Conservation (phyloP, 2,797 vertebrate species). For the Syndactyla subalaris region DNA sequence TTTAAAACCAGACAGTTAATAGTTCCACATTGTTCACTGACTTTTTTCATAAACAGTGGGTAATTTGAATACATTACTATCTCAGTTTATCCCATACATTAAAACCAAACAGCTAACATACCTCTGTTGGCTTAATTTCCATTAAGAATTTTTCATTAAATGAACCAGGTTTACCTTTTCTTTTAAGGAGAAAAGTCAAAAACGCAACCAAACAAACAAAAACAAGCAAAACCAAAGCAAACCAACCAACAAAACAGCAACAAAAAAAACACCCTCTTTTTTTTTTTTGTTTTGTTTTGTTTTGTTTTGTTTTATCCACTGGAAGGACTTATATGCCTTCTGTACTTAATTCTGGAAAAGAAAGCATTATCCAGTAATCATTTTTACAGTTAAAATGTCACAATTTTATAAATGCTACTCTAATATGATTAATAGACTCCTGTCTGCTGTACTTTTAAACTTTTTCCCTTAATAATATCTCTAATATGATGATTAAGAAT, state of each 20-base stretch:
- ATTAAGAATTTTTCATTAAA: not conserved
- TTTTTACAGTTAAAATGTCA: not conserved
- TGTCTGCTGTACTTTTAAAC: not conserved
- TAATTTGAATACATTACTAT: not conserved
- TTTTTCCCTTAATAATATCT: not conserved
- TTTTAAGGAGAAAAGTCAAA: not conserved
- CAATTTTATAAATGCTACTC: not conserved
- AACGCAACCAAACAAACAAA: fast-evolving
- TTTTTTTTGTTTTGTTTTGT: not conserved
- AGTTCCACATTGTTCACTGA: not conserved
- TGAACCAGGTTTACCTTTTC: not conserved
- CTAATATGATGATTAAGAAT: not conserved
- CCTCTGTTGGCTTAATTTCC: not conserved
- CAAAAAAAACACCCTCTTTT: not conserved
- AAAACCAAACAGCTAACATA: not conserved
- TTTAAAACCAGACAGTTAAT: not conserved
- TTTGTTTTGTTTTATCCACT: not conserved
- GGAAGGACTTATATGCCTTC: not conserved
- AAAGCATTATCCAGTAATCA: not conserved
- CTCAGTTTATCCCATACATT: not conserved
- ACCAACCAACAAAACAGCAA: not conserved
- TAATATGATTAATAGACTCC: not conserved
- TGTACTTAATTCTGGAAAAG: not conserved
- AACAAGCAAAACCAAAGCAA: not conserved
- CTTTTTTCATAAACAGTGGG: not conserved